Base-by-base conservation (phyloP, 2,888 invertebrate genomes). In the Villa cingulata region DNA sequence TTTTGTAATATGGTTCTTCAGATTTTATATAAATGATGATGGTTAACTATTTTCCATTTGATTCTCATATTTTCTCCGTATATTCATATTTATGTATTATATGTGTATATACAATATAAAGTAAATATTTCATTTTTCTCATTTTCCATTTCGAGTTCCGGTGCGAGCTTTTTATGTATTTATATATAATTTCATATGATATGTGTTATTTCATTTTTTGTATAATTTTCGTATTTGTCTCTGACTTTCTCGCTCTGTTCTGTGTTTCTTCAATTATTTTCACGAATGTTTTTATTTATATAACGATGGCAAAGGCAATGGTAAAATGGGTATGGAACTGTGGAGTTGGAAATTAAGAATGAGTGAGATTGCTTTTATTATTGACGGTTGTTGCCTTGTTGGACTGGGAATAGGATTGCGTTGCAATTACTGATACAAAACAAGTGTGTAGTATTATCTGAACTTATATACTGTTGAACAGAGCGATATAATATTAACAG, bases 181-280 rank as follows among this genome's bases (percentile, higher is more conserved):
- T 7, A 23, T 23, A 23, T 23, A 23, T 7, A 23, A 23, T 23
- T 23, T 7, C 7, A 7, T 23, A 23, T 23, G 23, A 23, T 23
- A 23, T 23, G 23, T 23, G 23, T 23, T n/a, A n/a, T 27, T 10
- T 27, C 27, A 10, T 27, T 34, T 34, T 34, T 12, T 36, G n/a
- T 36, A 9, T 36, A 36, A 16, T 16, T 36, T 38, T 47, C 47
- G 43, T 47, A 47, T 47, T 47, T 47, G 47, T 47, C 47, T 43
- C 47, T 42, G 47, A 42, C 43, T 47, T 47, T 47, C 47, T 47
- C 43, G 47, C 47, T 47, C 47, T 47, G 47, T 47, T 37, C 37
- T 42, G 37, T 47, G 37, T 47, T 42, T 42, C 41, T n/a, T n/a
- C 16, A 15, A 16, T 4, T 16, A 7, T 36, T 36, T 36, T 36